phyloP scores from a whole-genome alignment of 2,888 invertebrate genomes.

The Allophyes oxyacanthae region DNA sequence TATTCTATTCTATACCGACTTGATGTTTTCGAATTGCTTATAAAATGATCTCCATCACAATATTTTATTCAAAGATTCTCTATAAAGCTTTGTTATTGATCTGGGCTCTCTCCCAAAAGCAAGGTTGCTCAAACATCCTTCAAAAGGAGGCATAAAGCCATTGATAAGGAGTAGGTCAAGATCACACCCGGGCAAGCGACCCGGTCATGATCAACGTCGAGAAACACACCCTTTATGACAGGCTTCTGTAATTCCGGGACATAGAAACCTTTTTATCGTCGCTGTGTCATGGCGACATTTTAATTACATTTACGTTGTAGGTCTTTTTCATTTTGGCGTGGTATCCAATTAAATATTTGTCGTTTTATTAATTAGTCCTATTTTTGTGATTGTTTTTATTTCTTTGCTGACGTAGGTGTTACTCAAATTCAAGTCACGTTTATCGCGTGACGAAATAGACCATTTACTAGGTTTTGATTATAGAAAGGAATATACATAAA shows the following conservation, averaged over 20 bases:
- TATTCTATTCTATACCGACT: no score
- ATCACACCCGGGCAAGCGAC: constrained; percentile 34
- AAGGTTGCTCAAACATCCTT: constrained; percentile 22
- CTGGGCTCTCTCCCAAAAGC: constrained; percentile 12
- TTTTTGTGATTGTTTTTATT: no score
- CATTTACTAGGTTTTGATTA: no score
- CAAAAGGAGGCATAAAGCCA: constrained; percentile 21
- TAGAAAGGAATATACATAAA: no score
- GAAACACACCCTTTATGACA: constrained; percentile 34
- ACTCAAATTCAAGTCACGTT: no score
- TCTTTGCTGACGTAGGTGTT: no score
- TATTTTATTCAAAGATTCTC: constrained; percentile 33
- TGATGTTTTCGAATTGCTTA: neutral
- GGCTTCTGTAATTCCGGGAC: constrained; percentile 16
- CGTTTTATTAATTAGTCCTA: no score
- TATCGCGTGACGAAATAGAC: no score
- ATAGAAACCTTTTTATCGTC: constrained; percentile 25
- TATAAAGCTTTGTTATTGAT: constrained; percentile 25
- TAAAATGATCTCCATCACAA: constrained; percentile 1
- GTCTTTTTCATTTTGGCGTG: no score
- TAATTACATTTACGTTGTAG: no score
- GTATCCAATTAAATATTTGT: no score
- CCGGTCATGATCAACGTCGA: constrained; percentile 64
- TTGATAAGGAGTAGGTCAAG: constrained; percentile 51
- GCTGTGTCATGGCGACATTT: constrained; percentile 18